Base-by-base conservation (phyloP, 2,888 invertebrate genomes). In the Tyria jacobaeae region DNA sequence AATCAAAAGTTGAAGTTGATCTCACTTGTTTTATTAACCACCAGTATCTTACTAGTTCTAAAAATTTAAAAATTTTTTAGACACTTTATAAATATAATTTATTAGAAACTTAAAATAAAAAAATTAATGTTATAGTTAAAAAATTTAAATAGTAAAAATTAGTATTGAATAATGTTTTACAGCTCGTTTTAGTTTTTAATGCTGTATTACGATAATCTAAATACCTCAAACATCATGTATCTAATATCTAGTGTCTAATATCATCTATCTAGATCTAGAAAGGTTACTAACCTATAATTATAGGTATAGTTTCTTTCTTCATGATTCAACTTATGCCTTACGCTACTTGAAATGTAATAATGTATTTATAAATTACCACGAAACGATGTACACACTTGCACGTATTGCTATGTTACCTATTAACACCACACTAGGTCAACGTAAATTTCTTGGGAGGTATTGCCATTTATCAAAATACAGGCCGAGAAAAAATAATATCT, bases 271-370 rank as follows among this genome's bases (percentile, higher is more conserved):
- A 2, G 21, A 6, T 31, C 14, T 34, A 14, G 10, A 57, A 41
- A 27, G 57, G 21, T 15, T 3, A 39, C 31, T 51, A 50, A 24
- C 41, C 41, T 57, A 12, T 41, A 41, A 50, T 50, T 39, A 39
- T n/a, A n/a, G n/a, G n/a, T n/a, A n/a, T n/a, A n/a, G n/a, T n/a
- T n/a, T n/a, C n/a, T n/a, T n/a, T n/a, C n/a, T 53, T 27, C 7
- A 41, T 50, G 39, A 50, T 4, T 41, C 21, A 39, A 4, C 14
- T 21, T 10, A 9, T 7, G 37, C 37, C 24, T 49, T 49, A 37
- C 17, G 7, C 25, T 14, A 53, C 21, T 53, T 37, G 52, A 9
- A 49, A 24, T 39, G 25, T 53, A 39, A 53, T 14, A 25, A 54
- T 41, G 25, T 52, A 21, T 6, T n/a, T 31, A 31, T 44, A 21